phyloP scores from a whole-genome alignment of 2,888 invertebrate genomes.

The Balanococcus diminutus region DNA sequence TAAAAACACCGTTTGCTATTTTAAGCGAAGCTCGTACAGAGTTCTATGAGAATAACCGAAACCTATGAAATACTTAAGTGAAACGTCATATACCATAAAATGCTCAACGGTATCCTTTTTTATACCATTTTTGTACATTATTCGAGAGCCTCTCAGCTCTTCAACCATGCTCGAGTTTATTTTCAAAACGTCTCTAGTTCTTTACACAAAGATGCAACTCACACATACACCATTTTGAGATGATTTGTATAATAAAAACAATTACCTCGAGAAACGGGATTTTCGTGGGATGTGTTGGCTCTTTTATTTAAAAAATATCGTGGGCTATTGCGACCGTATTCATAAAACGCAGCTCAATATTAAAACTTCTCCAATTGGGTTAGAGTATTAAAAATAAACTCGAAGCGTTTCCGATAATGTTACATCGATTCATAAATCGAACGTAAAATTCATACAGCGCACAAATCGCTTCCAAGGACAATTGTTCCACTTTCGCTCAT shows the following conservation, averaged over 20 bases:
- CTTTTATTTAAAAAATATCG: not conserved
- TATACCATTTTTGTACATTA: not conserved
- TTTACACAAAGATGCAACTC: not conserved
- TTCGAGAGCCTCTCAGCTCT: not conserved
- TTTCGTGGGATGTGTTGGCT: conserved; percentile 4
- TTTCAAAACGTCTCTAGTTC: not conserved
- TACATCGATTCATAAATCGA: not conserved
- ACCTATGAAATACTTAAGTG: not conserved
- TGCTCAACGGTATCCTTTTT: not conserved
- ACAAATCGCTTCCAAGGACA: not conserved
- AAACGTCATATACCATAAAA: not conserved
- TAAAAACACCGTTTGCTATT: conserved; percentile 5
- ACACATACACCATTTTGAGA: not conserved
- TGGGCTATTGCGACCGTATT: not conserved
- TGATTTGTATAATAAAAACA: conserved; percentile 11
- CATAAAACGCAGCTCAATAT: not conserved
- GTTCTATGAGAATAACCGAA: not conserved
- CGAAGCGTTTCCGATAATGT: not conserved
- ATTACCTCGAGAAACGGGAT: not conserved
- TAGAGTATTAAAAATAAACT: not conserved
- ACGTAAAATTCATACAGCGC: not conserved
- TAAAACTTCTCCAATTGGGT: not conserved
- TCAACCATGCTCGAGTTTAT: not conserved
- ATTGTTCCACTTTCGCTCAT: not conserved
- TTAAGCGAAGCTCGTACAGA: not conserved